A percentile compares a stretch with the other conserved stretches of the same genome.
phyloP scores from a whole-genome alignment of 2,113 vertebrate genomes.

The Rissa tridactyla region DNA sequence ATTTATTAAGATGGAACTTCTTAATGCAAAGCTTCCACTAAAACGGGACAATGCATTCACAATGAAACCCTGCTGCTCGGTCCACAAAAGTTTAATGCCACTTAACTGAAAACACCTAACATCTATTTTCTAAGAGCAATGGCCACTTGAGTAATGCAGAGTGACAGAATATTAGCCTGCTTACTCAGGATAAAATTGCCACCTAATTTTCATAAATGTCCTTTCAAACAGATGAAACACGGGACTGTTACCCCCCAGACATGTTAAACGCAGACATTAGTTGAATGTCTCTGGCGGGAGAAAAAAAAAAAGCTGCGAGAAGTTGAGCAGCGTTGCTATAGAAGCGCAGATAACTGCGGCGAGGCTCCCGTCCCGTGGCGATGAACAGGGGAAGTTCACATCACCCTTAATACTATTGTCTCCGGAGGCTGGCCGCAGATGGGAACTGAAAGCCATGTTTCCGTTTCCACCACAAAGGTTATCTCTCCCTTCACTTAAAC shows the following conservation, averaged over 20 bases:
- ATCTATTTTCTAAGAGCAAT: neutral
- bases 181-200: conserved; percentile 7
- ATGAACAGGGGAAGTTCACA: conserved; percentile 38
- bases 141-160: neutral
- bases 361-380: neutral
- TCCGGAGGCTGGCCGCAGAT: conserved; percentile 15
- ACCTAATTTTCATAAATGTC: neutral
- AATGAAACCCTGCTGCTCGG: neutral
- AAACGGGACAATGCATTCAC: conserved; percentile 7
- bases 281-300: neutral
- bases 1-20: conserved; percentile 10
- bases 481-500: conserved; percentile 22
- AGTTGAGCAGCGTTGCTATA: neutral
- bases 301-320: neutral
- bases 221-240: neutral
- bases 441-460: conserved; percentile 38
- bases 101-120: neutral
- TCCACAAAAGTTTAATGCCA: neutral
- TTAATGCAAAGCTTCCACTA: conserved; percentile 27
- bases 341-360: neutral
- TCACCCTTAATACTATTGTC: conserved; percentile 13
- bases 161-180: conserved; percentile 27
- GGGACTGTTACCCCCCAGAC: neutral
- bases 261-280: neutral
- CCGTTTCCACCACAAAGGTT: conserved; percentile 36